phyloP scores from a whole-genome alignment of 2,797 vertebrate species.

The Sebastolobus alascanus region DNA sequence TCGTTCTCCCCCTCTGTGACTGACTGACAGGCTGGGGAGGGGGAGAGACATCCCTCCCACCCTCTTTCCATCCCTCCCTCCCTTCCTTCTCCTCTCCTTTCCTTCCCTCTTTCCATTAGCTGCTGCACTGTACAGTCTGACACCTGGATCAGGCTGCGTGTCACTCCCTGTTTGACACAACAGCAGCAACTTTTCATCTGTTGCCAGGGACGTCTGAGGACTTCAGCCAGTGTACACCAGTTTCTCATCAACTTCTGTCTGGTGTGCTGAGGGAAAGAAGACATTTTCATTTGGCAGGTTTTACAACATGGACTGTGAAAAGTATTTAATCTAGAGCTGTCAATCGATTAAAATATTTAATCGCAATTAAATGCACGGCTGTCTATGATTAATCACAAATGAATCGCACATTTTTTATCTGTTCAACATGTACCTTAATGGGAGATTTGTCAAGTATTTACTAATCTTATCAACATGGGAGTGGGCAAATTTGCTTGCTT shows the following conservation, averaged over 20 bases:
- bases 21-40: conserved; percentile 83
- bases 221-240: conserved; percentile 31
- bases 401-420: too few relatives aligned
- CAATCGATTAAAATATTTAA: too few relatives aligned
- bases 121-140: conserved; percentile 60
- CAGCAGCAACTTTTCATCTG: conserved; percentile 56
- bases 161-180: conserved; percentile 57
- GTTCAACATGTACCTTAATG: too few relatives aligned
- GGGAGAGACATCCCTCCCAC: conserved; percentile 54
- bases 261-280: conserved; percentile 5
- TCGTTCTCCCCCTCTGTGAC: conserved; percentile 83
- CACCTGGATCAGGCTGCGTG: conserved; percentile 74
- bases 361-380: too few relatives aligned
- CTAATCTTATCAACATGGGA: rapidly evolving
- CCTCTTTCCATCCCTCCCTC: conserved; percentile 63
- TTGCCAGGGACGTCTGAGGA: conserved; percentile 40
- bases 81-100: conserved; percentile 39
- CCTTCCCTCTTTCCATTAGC: conserved; percentile 63
- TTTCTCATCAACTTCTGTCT: conserved; percentile 44
- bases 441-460: too few relatives aligned
- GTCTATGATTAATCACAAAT: too few relatives aligned
- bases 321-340: neutral
- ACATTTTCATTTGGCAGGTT: conserved; percentile 23
- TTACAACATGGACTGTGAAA: conserved; percentile 11
- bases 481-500: too few relatives aligned